phyloP scores from a whole-genome alignment of 2,797 vertebrate genomes.

The Gobionotothen gibberifrons region DNA sequence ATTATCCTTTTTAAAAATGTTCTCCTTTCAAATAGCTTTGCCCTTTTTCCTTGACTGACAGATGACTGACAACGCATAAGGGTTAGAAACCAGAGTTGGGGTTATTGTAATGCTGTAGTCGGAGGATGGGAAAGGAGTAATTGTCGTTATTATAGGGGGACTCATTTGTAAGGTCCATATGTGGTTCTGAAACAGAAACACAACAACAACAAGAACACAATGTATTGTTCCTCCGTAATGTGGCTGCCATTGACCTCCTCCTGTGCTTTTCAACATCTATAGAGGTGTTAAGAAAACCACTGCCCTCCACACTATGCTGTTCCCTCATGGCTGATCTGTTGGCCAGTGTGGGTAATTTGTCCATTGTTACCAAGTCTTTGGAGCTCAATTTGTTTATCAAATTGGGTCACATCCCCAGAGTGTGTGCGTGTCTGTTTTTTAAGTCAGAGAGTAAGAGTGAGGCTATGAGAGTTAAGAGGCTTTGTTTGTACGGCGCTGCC shows the following conservation, averaged over 20 bases:
- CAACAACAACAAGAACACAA: background rate
- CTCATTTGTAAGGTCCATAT: background rate
- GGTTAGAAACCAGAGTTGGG: background rate
- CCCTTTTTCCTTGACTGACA: background rate
- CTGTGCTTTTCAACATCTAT: background rate
- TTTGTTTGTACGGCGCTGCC: slow-evolving; percentile 53
- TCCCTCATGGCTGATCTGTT: slow-evolving; percentile 45
- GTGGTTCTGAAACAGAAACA: background rate
- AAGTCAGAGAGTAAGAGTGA: slow-evolving; percentile 30
- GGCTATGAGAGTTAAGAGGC: slow-evolving; percentile 45
- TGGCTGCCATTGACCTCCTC: background rate
- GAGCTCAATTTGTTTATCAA: slow-evolving; percentile 72
- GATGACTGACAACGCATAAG: background rate
- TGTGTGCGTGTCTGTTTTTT: slow-evolving; percentile 23
- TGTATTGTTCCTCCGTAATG: background rate
- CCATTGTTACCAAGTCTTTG: slow-evolving; percentile 49
- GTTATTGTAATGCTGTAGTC: background rate
- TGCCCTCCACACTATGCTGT: background rate
- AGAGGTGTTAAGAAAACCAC: background rate
- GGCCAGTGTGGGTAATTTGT: slow-evolving; percentile 50
- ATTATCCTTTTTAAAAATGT: too few species aligned
- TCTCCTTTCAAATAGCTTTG: background rate
- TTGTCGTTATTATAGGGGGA: background rate
- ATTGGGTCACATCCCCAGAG: slow-evolving; percentile 67
- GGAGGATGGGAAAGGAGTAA: background rate